Evolutionary conservation across 2,113 vertebrate genomes (phyloP).

Genomic region (Trematocara stigmaticum): DNA sequence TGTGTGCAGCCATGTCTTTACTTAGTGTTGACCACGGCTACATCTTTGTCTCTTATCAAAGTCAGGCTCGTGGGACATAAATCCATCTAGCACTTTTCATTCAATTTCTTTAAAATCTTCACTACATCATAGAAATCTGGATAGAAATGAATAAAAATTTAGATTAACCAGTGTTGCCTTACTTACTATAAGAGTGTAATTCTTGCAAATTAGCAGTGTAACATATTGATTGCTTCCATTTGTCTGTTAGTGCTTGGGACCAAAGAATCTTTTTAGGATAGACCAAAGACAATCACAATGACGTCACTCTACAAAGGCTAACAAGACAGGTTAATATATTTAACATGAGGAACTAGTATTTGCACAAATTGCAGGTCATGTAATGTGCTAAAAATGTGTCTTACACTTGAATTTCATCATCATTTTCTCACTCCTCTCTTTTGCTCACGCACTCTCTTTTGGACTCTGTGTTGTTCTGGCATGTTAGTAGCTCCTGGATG

Average conservation of each 20-base stretch:
- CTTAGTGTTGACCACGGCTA: not conserved
- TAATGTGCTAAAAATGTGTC: slow-evolving; percentile 41
- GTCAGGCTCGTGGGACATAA: not conserved
- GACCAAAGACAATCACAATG: not conserved
- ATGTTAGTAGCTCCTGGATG: not conserved
- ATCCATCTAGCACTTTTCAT: not conserved
- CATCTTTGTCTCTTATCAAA: not conserved
- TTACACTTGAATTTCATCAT: slow-evolving; percentile 72
- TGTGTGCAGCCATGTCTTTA: not conserved
- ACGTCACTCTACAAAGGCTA: slow-evolving; percentile 1
- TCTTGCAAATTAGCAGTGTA: not conserved
- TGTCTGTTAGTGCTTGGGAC: not conserved
- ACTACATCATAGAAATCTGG: not conserved
- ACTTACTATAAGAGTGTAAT: not conserved
- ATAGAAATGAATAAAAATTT: not conserved
- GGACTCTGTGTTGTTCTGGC: not conserved
- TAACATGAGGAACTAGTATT: slow-evolving; percentile 25
- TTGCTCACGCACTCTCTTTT: not conserved
- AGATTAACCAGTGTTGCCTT: not conserved
- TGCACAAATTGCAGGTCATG: slow-evolving; percentile 39
- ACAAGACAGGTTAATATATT: slow-evolving; percentile 12
- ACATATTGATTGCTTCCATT: not conserved
- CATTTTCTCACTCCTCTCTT: slow-evolving; percentile 20
- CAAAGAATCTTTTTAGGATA: not conserved
- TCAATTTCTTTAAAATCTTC: not conserved